Evolutionary conservation across 2,888 invertebrate species (phyloP).

Genomic region (Brenthis ino): DNA sequence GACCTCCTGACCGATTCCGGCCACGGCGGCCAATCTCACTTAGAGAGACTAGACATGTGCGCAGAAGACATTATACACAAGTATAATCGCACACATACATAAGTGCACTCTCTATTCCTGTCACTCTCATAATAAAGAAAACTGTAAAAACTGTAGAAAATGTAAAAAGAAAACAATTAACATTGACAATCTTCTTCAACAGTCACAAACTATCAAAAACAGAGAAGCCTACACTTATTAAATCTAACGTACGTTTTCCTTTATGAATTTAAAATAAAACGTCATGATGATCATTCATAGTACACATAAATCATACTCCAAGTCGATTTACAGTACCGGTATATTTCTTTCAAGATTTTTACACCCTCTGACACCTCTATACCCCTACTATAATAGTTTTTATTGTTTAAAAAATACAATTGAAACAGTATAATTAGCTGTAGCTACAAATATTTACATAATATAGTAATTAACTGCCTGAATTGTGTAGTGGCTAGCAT

Average conservation of each 20-base stretch:
- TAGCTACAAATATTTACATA: not conserved
- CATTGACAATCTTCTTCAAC: too few relatives aligned
- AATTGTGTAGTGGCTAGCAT: too few relatives aligned
- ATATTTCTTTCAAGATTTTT: constrained; percentile 64
- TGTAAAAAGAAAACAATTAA: too few relatives aligned
- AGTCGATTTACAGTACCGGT: constrained; percentile 58
- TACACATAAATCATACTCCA: constrained; percentile 58
- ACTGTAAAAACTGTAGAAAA: too few relatives aligned
- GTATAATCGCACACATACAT: too few relatives aligned
- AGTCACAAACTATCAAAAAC: not conserved
- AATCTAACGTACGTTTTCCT: constrained; percentile 24
- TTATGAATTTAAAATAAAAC: constrained; percentile 33
- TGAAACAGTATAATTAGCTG: not conserved
- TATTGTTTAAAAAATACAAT: not conserved
- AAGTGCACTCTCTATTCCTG: too few relatives aligned
- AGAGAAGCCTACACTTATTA: constrained; percentile 1
- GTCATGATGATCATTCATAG: constrained; percentile 47
- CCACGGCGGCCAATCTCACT: too few relatives aligned
- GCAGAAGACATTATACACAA: too few relatives aligned
- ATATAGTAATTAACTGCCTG: too few relatives aligned
- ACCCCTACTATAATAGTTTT: constrained; percentile 34
- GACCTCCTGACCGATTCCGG: too few relatives aligned
- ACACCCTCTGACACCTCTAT: constrained; percentile 57
- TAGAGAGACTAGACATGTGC: too few relatives aligned
- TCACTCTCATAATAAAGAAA: too few relatives aligned